Evolutionary conservation across 2,888 invertebrate species (phyloP).

Genomic region (Baronia brevicornis): DNA sequence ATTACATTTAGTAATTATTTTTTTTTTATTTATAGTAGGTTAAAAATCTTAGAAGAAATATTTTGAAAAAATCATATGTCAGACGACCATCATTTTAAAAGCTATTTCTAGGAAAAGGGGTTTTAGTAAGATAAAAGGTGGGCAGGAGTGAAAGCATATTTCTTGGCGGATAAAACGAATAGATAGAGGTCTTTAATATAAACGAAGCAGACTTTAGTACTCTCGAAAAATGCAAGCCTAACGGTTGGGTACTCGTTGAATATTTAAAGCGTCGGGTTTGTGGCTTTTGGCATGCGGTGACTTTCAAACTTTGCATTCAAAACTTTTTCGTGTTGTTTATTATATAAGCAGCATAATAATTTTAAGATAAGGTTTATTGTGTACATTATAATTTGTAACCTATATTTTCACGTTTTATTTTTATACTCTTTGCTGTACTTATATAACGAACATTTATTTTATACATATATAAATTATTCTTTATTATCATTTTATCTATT

Average conservation of each 20-base stretch:
- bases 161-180: constrained; percentile 70
- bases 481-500: too few relatives aligned
- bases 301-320: constrained; percentile 17
- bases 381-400: too few relatives aligned
- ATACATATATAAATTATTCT: too few relatives aligned
- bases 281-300: constrained; percentile 27
- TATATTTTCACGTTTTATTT: too few relatives aligned
- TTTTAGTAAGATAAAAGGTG: constrained; percentile 48
- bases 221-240: constrained; percentile 68
- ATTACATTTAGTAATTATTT: too few relatives aligned
- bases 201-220: constrained; percentile 74
- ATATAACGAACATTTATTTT: too few relatives aligned
- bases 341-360: too few relatives aligned
- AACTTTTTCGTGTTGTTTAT: constrained; percentile 16
- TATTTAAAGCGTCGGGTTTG: constrained; percentile 56
- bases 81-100: constrained; percentile 15
- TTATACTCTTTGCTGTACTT: too few relatives aligned
- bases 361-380: too few relatives aligned
- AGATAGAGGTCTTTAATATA: constrained; percentile 75
- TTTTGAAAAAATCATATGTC: constrained; percentile 7
- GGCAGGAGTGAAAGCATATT: constrained; percentile 66
- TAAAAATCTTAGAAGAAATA: too few relatives aligned
- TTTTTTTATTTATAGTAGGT: too few relatives aligned
- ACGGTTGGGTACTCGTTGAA: constrained; percentile 60
- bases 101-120: constrained; percentile 18